Conservation (phyloP, 2,113 vertebrate species). For the Aspiorhynchus laticeps region DNA sequence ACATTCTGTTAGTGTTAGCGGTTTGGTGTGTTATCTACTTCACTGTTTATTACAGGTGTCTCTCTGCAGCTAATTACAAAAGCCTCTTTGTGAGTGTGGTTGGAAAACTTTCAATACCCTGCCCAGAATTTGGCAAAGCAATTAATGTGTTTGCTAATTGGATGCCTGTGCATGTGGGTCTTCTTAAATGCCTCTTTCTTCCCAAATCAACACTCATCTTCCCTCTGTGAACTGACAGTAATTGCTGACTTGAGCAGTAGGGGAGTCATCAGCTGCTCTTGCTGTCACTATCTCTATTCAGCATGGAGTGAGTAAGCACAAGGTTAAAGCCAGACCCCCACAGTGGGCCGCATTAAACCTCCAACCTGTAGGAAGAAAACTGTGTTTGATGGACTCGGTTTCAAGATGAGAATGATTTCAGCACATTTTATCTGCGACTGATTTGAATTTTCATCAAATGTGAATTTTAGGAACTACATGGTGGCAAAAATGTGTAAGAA, state of each 20-base stretch:
- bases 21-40: not conserved
- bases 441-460: not conserved
- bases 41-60: not conserved
- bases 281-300: constrained; percentile 32
- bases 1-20: not conserved
- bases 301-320: constrained; percentile 24
- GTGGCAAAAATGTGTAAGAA: not conserved
- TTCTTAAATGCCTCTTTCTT: constrained; percentile 37
- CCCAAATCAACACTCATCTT: constrained; percentile 37
- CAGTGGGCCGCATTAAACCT: not conserved
- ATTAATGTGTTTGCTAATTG: constrained; percentile 40
- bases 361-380: not conserved
- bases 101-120: not conserved
- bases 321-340: constrained; percentile 20
- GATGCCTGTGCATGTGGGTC: constrained; percentile 25
- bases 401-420: not conserved
- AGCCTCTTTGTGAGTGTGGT: not conserved
- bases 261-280: constrained; percentile 21
- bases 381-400: not conserved
- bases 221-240: constrained; percentile 41
- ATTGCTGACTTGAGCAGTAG: constrained; percentile 34
- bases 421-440: not conserved
- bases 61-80: constrained; percentile 22
- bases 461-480: not conserved
- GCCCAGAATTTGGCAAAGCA: constrained; percentile 19